Percentiles rank a stretch among this genome's conserved stretches.
Conservation (phyloP, 2,113 vertebrate species). For the Opisthocomus hoazin region DNA sequence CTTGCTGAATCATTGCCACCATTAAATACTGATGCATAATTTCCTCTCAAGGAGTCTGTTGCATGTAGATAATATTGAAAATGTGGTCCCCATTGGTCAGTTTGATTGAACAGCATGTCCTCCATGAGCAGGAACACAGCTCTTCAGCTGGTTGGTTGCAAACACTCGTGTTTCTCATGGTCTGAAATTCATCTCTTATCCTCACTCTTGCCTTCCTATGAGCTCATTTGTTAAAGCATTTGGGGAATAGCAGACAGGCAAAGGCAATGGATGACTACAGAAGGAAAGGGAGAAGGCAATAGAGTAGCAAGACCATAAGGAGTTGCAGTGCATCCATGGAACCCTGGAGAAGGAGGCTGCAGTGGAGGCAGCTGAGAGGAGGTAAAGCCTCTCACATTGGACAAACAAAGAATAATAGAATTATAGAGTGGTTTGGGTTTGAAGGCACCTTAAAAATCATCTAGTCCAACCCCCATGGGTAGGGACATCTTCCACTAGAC, state of each 20-base stretch:
- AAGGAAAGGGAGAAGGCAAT: background rate
- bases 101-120: constrained; percentile 19
- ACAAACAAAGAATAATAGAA: no score
- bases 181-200: background rate
- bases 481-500: no score
- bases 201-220: background rate
- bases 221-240: background rate
- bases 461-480: no score
- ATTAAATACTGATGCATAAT: constrained; percentile 41
- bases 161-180: background rate
- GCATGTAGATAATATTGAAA: constrained; percentile 25
- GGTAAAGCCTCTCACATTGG: background rate
- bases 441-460: no score
- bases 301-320: background rate
- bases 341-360: background rate
- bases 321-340: background rate
- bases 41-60: constrained; percentile 41
- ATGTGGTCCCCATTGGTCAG: background rate
- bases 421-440: no score
- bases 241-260: background rate
- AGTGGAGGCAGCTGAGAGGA: background rate
- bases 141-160: background rate
- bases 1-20: constrained; percentile 41
- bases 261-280: background rate
- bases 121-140: background rate